These are phyloP conservation scores for Agrilus mali DNA, from an alignment of 2,888 invertebrate species.

Conservation along the genomic window DNA sequence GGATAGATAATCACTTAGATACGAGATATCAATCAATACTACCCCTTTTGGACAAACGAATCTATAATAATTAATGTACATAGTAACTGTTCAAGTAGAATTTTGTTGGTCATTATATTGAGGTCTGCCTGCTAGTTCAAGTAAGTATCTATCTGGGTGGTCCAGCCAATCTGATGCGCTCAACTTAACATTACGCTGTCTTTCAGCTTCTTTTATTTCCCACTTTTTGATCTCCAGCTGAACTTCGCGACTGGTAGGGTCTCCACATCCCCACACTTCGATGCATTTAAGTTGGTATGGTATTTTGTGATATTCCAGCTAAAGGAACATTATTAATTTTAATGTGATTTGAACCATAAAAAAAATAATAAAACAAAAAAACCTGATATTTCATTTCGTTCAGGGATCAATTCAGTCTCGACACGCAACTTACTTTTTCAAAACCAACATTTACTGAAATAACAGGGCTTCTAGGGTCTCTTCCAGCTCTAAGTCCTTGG, in stretches of 20 bases:
- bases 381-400: too few relatives aligned
- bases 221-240: constrained; percentile 81
- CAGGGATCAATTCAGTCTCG: too few relatives aligned
- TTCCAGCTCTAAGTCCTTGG: constrained; percentile 68
- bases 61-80: constrained; percentile 7
- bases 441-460: constrained; percentile 65
- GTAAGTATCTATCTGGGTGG: constrained; percentile 84
- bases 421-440: constrained; percentile 35
- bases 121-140: constrained; percentile 75
- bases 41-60: background rate
- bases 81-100: constrained; percentile 22
- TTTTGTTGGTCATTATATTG: constrained; percentile 62
- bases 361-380: background rate
- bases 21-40: too few relatives aligned
- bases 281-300: constrained; percentile 50
- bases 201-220: constrained; percentile 82
- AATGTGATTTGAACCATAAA: background rate
- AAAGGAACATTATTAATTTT: constrained; percentile 4
- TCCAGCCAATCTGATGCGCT: constrained; percentile 89
- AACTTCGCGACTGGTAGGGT: constrained; percentile 60
- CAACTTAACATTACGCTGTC: constrained; percentile 72
- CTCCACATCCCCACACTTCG: constrained; percentile 81
- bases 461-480: constrained; percentile 64
- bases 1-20: too few relatives aligned
- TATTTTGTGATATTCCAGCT: constrained; percentile 51